Evolutionary conservation across 1,140 invertebrate species (phyloP).

Genomic region (Danaus melanippus): DNA sequence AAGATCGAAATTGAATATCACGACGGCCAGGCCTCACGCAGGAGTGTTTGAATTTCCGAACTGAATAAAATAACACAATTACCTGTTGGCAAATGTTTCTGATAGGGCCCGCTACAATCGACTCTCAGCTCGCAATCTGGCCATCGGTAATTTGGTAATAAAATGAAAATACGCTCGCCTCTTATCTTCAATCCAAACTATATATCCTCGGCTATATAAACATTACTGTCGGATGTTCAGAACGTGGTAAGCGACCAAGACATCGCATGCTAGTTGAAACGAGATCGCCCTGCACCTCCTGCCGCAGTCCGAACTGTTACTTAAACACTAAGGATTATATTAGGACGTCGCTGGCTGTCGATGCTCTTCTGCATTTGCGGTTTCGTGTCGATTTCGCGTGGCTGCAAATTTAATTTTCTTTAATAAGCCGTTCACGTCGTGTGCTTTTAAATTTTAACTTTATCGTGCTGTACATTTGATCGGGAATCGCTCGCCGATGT

Average conservation of each 20-base stretch:
- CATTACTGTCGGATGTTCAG: constrained; percentile 23
- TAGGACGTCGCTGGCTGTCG: constrained; percentile 22
- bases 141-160: constrained; percentile 72
- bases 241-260: constrained; percentile 36
- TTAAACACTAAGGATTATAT: constrained; percentile 41
- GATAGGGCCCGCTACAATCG: constrained; percentile 56
- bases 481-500: constrained; percentile 20
- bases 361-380: constrained; percentile 44
- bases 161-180: constrained; percentile 67
- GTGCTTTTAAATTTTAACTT: constrained; percentile 27
- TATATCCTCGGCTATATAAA: constrained; percentile 64
- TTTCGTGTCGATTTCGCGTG: constrained; percentile 64
- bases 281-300: constrained; percentile 13
- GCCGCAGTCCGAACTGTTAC: constrained; percentile 22
- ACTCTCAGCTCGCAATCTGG: constrained; percentile 46
- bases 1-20: constrained; percentile 20
- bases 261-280: constrained; percentile 28
- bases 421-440: constrained; percentile 49
- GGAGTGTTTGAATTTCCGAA: constrained; percentile 52
- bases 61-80: constrained; percentile 61
- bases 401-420: constrained; percentile 71
- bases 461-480: constrained; percentile 24
- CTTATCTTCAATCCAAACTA: constrained; percentile 70
- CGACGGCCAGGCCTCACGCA: constrained; percentile 17
- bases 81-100: constrained; percentile 62